Percentiles rank a stretch among this genome's conserved stretches.
Conservation (phyloP, 2,797 vertebrate species). For the Podarcis siculus region DNA sequence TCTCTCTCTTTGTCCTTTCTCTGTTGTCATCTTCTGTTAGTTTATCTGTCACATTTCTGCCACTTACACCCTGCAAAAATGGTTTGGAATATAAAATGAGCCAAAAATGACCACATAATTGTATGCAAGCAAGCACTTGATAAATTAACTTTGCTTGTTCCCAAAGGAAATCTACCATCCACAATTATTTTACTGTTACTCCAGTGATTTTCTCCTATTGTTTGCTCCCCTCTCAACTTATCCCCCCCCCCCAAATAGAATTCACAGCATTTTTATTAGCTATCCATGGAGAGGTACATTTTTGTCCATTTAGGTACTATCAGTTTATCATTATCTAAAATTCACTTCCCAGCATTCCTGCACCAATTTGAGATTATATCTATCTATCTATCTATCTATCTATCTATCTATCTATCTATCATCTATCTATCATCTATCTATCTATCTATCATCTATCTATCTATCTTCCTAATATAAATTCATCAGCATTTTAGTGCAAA, state of each 20-base stretch:
- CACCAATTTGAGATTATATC: too few relatives aligned
- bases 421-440: too few relatives aligned
- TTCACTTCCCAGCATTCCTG: too few relatives aligned
- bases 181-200: slow-evolving; percentile 8
- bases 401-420: too few relatives aligned
- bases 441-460: too few relatives aligned
- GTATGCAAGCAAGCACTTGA: slow-evolving; percentile 52
- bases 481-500: too few relatives aligned
- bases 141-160: slow-evolving; percentile 39
- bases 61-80: slow-evolving; percentile 59
- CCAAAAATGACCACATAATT: slow-evolving; percentile 41
- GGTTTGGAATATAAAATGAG: slow-evolving; percentile 64
- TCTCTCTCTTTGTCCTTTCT: slow-evolving; percentile 59
- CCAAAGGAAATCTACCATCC: slow-evolving; percentile 1
- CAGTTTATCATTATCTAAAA: too few relatives aligned
- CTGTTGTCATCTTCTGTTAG: slow-evolving; percentile 73
- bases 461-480: too few relatives aligned
- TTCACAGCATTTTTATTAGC: background rate
- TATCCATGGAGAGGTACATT: background rate
- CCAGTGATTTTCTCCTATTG: background rate
- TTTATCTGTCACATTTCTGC: slow-evolving; percentile 66
- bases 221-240: background rate
- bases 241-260: background rate
- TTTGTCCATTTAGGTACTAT: too few relatives aligned
- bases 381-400: too few relatives aligned